Evolutionary conservation across 2,888 invertebrate species (phyloP), one percentile per base, ranked within the genome.

Genomic region (Dromius quadrimaculatus): DNA sequence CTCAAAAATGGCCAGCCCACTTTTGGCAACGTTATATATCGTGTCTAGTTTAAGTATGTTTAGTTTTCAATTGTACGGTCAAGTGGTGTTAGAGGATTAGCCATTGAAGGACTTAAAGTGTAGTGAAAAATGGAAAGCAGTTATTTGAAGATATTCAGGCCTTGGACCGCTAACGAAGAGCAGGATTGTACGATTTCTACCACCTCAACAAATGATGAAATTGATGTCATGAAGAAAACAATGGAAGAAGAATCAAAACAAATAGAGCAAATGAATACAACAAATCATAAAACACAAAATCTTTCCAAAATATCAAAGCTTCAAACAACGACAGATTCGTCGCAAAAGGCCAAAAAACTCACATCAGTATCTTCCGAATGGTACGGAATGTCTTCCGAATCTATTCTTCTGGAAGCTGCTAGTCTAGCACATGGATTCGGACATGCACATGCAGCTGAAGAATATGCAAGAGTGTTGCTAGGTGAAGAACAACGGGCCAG

Each of bases 401-500:
- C 80, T 6, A 65, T 80, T 2, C 75, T 82, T 38, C 72, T 83
- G 66, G 82, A 83, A 71, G 78, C 79, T 4, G 57, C 74, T 17
- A 74, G 71, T 59, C 61, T 77, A 45, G 77, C 77, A 8, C 75
- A 76, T 50, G 73, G 73, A 3, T 20, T 75, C n/a, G 76, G 77
- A 8, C 81, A 81, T 50, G 80, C 81, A 9, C 81, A 88, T 76
- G 86, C 90, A 0, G 86, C 90, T 85, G 90, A 91, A 75, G 91
- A 91, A 78, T 91, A 90, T 78, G 88, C 89, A 0, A 85, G 91
- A 72, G 88, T 91, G 57, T 23, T 73, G 6, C 79, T 91, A 54
- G 88, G 87, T 34, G 90, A 91, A 81, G 91, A 91, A 76, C 90
- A 90, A 72, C 90, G 90, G 77, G 84, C 88, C 0, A 90, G 90